Conservation (phyloP, 2,797 vertebrate genomes). For the Saxicola maurus region DNA sequence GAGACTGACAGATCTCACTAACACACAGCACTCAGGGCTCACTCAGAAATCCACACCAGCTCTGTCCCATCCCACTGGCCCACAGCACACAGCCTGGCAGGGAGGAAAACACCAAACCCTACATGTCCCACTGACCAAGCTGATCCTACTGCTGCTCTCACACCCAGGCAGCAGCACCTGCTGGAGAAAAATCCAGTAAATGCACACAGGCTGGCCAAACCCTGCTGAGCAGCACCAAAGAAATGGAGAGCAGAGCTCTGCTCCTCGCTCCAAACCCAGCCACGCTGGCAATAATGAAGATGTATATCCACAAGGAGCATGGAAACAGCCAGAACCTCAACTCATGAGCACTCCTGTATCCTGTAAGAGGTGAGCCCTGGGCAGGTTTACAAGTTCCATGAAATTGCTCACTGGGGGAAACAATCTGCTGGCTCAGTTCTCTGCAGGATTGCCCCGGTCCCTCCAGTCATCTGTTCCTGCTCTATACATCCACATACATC, state of each 20-base stretch:
- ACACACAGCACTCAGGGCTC: accelerated
- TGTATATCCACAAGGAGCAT: neutral
- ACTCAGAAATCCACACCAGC: neutral
- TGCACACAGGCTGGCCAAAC: neutral
- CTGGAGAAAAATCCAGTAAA: neutral
- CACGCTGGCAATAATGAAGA: neutral
- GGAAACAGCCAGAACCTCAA: neutral
- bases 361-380: neutral
- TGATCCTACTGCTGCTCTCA: neutral
- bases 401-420: neutral
- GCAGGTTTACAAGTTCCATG: neutral
- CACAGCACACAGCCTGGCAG: neutral
- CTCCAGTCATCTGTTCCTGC: slow-evolving; percentile 36
- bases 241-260: neutral
- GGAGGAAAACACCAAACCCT: neutral
- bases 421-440: neutral
- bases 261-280: accelerated
- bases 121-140: accelerated
- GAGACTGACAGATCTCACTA: accelerated
- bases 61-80: neutral
- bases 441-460: slow-evolving; percentile 9
- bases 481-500: slow-evolving; percentile 6
- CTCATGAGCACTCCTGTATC: neutral
- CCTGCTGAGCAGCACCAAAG: neutral
- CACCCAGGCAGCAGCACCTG: neutral